phyloP scores from a whole-genome alignment of 2,888 invertebrate genomes.

The Eudasyphora cyanicolor region DNA sequence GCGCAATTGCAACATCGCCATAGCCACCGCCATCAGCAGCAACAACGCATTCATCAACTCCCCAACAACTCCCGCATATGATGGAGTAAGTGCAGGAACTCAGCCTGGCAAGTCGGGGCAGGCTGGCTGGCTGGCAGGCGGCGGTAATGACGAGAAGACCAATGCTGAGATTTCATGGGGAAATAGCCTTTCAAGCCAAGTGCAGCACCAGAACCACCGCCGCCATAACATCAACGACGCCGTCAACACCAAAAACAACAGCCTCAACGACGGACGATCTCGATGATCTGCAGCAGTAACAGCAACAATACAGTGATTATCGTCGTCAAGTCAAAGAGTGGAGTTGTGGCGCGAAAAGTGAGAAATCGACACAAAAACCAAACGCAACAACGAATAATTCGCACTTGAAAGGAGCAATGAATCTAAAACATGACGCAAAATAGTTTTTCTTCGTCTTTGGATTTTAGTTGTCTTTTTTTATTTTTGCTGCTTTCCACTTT shows the following conservation, averaged over 20 bases:
- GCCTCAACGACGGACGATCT: constrained; percentile 26
- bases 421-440: constrained; percentile 69
- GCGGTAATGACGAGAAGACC: constrained; percentile 50
- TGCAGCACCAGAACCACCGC: constrained; percentile 13
- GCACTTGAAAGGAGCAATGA: constrained; percentile 67
- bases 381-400: constrained; percentile 51
- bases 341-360: constrained; percentile 59
- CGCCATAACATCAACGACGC: background rate
- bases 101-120: no score
- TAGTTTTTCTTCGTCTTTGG: constrained; percentile 60
- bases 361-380: constrained; percentile 14
- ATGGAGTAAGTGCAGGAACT: constrained; percentile 1
- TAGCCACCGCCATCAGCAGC: constrained; percentile 18
- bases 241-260: constrained; percentile 16
- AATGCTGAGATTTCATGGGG: constrained; percentile 58
- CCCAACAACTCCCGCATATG: constrained; percentile 66
- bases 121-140: background rate
- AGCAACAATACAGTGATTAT: constrained; percentile 62
- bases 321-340: constrained; percentile 23
- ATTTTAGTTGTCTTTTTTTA: constrained; percentile 51
- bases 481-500: background rate
- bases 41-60: constrained; percentile 41
- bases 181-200: background rate
- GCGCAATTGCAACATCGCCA: constrained; percentile 19
- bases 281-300: constrained; percentile 6